These are phyloP conservation scores for Stichodactyla mertensii DNA, from an alignment of 64 coral and sea anemone species.

Conservation along the genomic window DNA sequence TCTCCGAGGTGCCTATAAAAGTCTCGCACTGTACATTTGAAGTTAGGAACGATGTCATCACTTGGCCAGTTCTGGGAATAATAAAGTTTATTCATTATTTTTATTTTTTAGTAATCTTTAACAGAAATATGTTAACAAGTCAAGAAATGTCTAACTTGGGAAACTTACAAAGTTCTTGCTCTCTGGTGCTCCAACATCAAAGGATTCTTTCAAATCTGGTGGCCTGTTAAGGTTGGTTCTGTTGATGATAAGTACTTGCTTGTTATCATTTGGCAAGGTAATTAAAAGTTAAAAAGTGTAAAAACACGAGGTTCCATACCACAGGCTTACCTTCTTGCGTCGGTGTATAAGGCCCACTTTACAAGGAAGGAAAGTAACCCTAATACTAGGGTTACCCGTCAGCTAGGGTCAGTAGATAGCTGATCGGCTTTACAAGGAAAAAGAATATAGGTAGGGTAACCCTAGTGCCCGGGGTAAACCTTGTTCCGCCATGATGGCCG, in stretches of 20 bases:
- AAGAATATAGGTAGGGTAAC: too few species aligned
- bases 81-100: not conserved
- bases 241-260: not conserved
- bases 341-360: too few species aligned
- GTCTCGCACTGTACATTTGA: slow-evolving; percentile 22
- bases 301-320: too few species aligned
- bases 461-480: too few species aligned
- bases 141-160: not conserved
- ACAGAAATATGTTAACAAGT: not conserved
- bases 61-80: slow-evolving; percentile 52
- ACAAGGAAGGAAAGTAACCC: too few species aligned
- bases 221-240: slow-evolving; percentile 63
- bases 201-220: slow-evolving; percentile 75
- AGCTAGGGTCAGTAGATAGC: too few species aligned
- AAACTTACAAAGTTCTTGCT: slow-evolving; percentile 8
- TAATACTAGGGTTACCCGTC: too few species aligned
- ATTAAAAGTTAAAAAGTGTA: too few species aligned
- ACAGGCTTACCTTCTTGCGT: too few species aligned
- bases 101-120: not conserved
- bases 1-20: slow-evolving; percentile 27
- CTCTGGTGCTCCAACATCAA: slow-evolving; percentile 48
- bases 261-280: too few species aligned
- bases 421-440: too few species aligned
- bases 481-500: too few species aligned
- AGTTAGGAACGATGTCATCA: slow-evolving; percentile 42